phyloP scores from a whole-genome alignment of 2,113 vertebrate genomes.

The Menura novaehollandiae region DNA sequence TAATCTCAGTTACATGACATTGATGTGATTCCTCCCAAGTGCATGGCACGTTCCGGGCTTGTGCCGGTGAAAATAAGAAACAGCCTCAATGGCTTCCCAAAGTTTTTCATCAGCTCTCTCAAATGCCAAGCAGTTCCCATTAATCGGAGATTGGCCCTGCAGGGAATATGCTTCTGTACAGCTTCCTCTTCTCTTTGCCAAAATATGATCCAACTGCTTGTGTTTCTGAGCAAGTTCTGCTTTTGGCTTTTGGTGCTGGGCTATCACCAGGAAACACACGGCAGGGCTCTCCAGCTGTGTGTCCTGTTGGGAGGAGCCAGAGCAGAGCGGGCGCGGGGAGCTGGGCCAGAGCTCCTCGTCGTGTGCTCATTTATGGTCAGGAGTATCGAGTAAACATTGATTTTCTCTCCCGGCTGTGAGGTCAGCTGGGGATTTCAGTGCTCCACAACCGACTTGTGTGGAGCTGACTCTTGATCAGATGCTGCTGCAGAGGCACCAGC shows the following conservation, averaged over 20 bases:
- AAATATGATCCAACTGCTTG: neutral
- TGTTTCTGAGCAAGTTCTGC: neutral
- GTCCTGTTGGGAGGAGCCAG: neutral
- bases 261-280: slow-evolving; percentile 31
- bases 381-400: neutral
- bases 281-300: neutral
- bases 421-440: neutral
- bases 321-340: neutral
- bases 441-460: neutral
- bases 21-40: neutral
- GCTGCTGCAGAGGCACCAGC: neutral
- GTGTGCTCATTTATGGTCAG: neutral
- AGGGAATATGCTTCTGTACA: neutral
- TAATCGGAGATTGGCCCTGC: neutral
- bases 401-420: neutral
- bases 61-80: neutral
- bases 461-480: neutral
- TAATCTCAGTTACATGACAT: neutral
- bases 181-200: slow-evolving; percentile 48
- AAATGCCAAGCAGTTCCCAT: neutral
- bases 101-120: neutral
- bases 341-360: neutral
- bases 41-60: neutral
- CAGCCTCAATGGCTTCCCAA: neutral
- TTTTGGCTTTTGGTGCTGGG: neutral